These are phyloP conservation scores for Hypotaenidia okinawae DNA, from an alignment of 2,797 vertebrate species.

Conservation along the genomic window DNA sequence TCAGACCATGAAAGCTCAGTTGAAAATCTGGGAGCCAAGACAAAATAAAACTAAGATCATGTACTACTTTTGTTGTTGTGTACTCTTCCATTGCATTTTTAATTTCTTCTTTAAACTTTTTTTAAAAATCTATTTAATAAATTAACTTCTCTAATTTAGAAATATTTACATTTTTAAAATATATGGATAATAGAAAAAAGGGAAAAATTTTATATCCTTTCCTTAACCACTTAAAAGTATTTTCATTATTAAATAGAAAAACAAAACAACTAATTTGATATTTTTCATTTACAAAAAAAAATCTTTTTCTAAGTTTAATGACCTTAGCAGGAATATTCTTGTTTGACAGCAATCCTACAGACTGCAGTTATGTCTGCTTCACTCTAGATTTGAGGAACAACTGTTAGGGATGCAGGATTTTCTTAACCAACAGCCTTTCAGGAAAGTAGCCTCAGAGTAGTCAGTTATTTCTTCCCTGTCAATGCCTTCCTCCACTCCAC, in stretches of 20 bases:
- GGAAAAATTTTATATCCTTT: not conserved
- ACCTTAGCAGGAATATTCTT: not conserved
- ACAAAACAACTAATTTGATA: not conserved
- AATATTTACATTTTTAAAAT: not conserved
- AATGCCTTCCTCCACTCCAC: not conserved
- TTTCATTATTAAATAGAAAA: not conserved
- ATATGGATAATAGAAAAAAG: not conserved
- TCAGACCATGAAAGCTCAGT: not conserved
- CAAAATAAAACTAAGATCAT: not conserved
- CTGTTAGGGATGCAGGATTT: not conserved
- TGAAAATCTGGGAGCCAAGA: not conserved
- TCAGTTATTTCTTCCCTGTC: too few species aligned
- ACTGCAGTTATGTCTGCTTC: not conserved
- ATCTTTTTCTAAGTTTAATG: not conserved
- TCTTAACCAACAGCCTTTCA: not conserved
- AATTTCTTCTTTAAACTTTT: not conserved
- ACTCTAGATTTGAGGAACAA: not conserved
- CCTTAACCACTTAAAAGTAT: not conserved
- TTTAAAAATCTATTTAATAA: not conserved
- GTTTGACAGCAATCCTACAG: not conserved
- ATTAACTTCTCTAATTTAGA: not conserved
- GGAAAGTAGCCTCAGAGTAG: not conserved
- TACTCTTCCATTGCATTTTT: not conserved
- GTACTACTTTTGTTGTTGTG: not conserved
- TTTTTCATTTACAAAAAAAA: not conserved